Percentiles rank a stretch among this genome's conserved stretches.
Evolutionary conservation across 2,888 invertebrate species (phyloP).

Genomic region (Drepanosiphum platanoidis): DNA sequence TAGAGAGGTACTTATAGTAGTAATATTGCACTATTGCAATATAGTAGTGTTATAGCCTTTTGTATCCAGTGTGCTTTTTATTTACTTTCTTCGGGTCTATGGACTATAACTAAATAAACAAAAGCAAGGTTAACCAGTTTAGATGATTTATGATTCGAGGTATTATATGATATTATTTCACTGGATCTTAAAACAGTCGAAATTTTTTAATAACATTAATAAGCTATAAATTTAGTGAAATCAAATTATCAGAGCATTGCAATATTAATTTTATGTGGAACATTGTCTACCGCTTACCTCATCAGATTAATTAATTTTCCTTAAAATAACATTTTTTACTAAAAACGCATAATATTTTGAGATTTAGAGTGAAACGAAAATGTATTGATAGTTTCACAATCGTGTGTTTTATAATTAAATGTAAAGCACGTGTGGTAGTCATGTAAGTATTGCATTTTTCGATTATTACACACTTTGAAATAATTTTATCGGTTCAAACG

Average conservation of each 20-base stretch:
- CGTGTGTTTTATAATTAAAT: too few relatives aligned
- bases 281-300: neutral
- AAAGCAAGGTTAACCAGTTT: slow-evolving; percentile 37
- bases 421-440: too few relatives aligned
- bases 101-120: slow-evolving; percentile 7
- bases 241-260: neutral
- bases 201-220: neutral
- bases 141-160: neutral
- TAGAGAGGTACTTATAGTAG: too few relatives aligned
- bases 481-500: too few relatives aligned
- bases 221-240: neutral
- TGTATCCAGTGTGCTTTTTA: neutral
- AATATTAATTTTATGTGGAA: neutral
- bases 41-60: neutral
- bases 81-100: slow-evolving; percentile 17
- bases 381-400: too few relatives aligned
- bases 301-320: neutral
- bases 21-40: too few relatives aligned
- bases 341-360: too few relatives aligned
- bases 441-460: too few relatives aligned
- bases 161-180: slow-evolving; percentile 11
- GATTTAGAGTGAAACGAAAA: too few relatives aligned
- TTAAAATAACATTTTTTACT: too few relatives aligned
- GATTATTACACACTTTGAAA: too few relatives aligned
- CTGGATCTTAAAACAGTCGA: neutral